phyloP scores from a whole-genome alignment of 2,113 vertebrate species.

The Xiphophorus hellerii region DNA sequence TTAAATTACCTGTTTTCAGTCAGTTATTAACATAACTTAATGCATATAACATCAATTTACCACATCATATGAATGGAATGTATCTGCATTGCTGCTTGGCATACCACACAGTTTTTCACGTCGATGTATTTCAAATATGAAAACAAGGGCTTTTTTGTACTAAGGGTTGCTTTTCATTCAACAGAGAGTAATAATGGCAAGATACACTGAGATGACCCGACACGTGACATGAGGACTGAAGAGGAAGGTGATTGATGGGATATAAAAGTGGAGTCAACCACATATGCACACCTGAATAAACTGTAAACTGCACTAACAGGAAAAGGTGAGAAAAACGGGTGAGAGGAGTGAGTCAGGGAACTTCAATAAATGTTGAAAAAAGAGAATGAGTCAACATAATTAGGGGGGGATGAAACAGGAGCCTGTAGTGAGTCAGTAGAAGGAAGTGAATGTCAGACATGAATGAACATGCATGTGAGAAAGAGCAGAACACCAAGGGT shows the following conservation, averaged over 20 bases:
- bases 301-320: not conserved
- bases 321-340: constrained; percentile 10
- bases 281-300: not conserved
- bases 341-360: constrained; percentile 25
- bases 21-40: not conserved
- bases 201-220: not conserved
- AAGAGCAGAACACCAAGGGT: not conserved
- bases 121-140: not conserved
- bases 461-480: constrained; percentile 22
- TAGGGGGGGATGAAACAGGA: constrained; percentile 1
- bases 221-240: not conserved
- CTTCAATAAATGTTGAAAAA: not conserved
- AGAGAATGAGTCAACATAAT: constrained; percentile 40
- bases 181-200: constrained; percentile 17
- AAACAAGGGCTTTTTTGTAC: constrained; percentile 12
- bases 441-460: constrained; percentile 24
- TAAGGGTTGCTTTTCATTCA: constrained; percentile 5
- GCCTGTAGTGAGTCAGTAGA: constrained; percentile 27
- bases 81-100: not conserved
- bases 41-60: not conserved
- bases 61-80: not conserved
- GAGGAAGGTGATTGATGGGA: not conserved
- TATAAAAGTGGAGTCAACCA: not conserved
- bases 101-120: not conserved
- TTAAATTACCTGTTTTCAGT: not conserved